phyloP scores from a whole-genome alignment of 2,797 vertebrate species.

The Centropyge bicolor region DNA sequence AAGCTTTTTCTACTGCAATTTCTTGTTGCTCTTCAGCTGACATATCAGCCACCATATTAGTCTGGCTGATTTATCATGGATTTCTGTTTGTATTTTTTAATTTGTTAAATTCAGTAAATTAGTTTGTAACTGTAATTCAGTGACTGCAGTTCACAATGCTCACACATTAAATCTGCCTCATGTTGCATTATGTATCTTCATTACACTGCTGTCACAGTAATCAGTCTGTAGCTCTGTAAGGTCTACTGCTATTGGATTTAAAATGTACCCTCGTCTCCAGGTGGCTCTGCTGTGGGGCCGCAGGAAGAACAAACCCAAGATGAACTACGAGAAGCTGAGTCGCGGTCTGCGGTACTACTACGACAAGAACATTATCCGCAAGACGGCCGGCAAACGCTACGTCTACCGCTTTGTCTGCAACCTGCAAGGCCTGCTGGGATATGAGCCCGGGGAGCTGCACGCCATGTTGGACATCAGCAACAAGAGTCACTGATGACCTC shows the following conservation, averaged over 20 bases:
- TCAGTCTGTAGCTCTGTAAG: not conserved
- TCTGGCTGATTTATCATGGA: too few species aligned
- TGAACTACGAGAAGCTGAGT: constrained; percentile 86
- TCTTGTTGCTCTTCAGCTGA: too few species aligned
- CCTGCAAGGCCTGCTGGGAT: constrained; percentile 83
- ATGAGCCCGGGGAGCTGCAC: constrained; percentile 76
- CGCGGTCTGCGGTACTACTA: constrained; percentile 84
- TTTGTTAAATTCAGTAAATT: too few species aligned
- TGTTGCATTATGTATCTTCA: too few species aligned
- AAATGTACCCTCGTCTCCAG: constrained; percentile 52
- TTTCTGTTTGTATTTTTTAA: too few species aligned
- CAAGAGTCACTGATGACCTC: constrained; percentile 28
- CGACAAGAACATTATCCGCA: constrained; percentile 85
- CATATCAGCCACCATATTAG: too few species aligned
- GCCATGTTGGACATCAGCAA: constrained; percentile 68
- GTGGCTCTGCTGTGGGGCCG: constrained; percentile 82
- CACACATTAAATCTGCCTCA: too few species aligned
- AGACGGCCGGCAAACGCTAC: constrained; percentile 82
- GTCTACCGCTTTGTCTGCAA: constrained; percentile 85
- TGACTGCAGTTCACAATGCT: too few species aligned
- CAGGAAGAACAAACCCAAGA: constrained; percentile 85
- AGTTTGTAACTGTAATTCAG: too few species aligned
- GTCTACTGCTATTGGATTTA: not conserved
- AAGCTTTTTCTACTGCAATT: too few species aligned
- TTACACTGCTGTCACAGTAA: too few species aligned